Base-by-base conservation (phyloP, 2,797 vertebrate genomes). In the Manis javanica region DNA sequence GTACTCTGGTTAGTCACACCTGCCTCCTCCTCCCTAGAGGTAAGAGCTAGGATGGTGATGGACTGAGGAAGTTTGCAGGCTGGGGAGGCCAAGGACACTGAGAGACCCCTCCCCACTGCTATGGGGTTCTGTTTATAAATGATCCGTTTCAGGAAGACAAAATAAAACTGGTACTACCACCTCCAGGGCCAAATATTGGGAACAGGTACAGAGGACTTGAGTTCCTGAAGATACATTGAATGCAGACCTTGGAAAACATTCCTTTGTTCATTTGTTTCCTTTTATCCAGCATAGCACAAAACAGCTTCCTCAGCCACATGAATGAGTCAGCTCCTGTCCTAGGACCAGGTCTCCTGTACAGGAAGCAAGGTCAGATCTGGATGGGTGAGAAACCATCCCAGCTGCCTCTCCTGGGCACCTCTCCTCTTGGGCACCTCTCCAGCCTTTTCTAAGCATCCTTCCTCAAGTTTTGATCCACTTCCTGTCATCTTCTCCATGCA, bases 401-500 rank as follows among this genome's bases (percentile, higher is more conserved):
- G 19, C 7, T 7, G 46, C 34, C 14, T n/a, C 31, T 18, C 0
- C 10, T 34, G 34, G 34, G 34, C 34, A 34, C 34, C 15, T 55
- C 64, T 55, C 7, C 7, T 2, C 14, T 12, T n/a, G 1, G 21
- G 31, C n/a, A 29, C 34, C 39, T 34, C n/a, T 46, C 55, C 75
- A 72, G 8, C 16, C 51, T 51, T 24, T 59, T 37, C 42, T 12
- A 6, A 3, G 5, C n/a, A 37, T 1, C 3, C 0, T 18, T 18
- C 29, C 7, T 53, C 39, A 87, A 5, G 14, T 42, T 69, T 77
- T 59, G 3, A 53, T n/a, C 46, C 34, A 55, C 42, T 21, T 49
- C 46, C 66, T 51, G 18, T 79, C 82, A 37, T 26, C 39, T 61
- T 75, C 39, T 59, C 29, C 39, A 4, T 1, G 49, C 9, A 75